Base-by-base conservation (phyloP, 2,113 vertebrate genomes). In the Scopus umbretta region DNA sequence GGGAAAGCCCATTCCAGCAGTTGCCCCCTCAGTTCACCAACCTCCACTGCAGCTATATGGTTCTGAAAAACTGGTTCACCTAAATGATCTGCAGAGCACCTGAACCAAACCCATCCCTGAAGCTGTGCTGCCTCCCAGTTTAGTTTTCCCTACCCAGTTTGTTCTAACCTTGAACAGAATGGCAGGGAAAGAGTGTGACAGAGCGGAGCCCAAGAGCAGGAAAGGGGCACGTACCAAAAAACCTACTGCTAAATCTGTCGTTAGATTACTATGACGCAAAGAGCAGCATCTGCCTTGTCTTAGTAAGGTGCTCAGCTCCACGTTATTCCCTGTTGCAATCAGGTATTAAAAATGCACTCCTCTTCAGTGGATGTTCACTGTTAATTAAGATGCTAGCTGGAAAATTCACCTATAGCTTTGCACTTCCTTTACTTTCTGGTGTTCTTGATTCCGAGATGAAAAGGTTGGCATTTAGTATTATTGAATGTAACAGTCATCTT, bases 21-120 rank as follows among this genome's bases (percentile, higher is more conserved):
- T 2, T 47, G 27, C 30, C 21, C 38, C 25, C 21, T 42, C 85
- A 53, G 65, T 42, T 59, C 52, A 59, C 21, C 18, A 43, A 30
- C 40, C 47, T 72, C 34, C 30, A 14, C 70, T 29, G 47, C 3
- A 1, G 19, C 49, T 45, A 45, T 11, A 34, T 0, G 0, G 16
- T 29, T 50, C 42, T n/a, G 32, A 63, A 82, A 58, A 52, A 36
- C 7, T 20, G 18, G 11, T 32, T 84, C 53, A 49, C 47, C 8
- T 22, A 36, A 34, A 47, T 5, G 43, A 32, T 25, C 32, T 43
- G 17, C 32, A 42, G 58, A 76, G 38, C 34, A 53, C 17, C 15
- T 0, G 2, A 49, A 49, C 32, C 55, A 74, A 74, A 56, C 26
- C 36, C 71, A 40, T 9, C 65, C 38, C 36, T 30, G 38, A 67